Conservation (phyloP, 2,113 vertebrate species). For the Pantherophis guttatus region DNA sequence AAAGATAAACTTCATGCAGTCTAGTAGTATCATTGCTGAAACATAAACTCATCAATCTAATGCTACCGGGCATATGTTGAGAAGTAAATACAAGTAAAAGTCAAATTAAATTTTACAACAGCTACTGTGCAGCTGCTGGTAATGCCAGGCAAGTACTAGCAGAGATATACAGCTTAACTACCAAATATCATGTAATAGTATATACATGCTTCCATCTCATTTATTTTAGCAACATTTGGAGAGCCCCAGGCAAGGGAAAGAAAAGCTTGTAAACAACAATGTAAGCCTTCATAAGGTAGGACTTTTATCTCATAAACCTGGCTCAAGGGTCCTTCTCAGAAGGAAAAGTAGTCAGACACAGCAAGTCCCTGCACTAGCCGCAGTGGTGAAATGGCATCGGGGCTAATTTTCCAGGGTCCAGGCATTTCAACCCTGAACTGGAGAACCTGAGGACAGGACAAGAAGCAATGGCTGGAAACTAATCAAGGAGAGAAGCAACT, state of each 20-base stretch:
- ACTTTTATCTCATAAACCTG: not conserved
- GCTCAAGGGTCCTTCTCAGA: not conserved
- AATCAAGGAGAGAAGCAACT: too few species aligned
- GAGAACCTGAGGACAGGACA: too few species aligned
- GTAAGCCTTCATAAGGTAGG: not conserved
- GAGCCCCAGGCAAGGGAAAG: not conserved
- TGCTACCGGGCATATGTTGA: slow-evolving; percentile 1
- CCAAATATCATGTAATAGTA: not conserved
- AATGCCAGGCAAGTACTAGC: not conserved
- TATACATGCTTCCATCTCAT: not conserved
- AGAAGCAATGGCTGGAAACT: too few species aligned
- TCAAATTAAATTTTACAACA: slow-evolving; percentile 9
- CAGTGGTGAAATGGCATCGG: not conserved
- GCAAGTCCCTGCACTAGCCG: not conserved
- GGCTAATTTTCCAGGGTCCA: not conserved
- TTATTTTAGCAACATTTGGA: not conserved
- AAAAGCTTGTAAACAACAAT: not conserved
- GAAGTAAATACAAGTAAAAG: slow-evolving; percentile 8
- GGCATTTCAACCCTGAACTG: not conserved
- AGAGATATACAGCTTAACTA: not conserved
- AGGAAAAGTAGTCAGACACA: not conserved
- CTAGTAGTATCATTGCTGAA: not conserved
- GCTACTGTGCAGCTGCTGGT: not conserved
- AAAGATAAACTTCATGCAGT: not conserved
- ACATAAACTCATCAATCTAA: not conserved